These are phyloP conservation scores for Rhimphoctona megacephalus DNA, from an alignment of 2,888 invertebrate genomes.

Conservation along the genomic window DNA sequence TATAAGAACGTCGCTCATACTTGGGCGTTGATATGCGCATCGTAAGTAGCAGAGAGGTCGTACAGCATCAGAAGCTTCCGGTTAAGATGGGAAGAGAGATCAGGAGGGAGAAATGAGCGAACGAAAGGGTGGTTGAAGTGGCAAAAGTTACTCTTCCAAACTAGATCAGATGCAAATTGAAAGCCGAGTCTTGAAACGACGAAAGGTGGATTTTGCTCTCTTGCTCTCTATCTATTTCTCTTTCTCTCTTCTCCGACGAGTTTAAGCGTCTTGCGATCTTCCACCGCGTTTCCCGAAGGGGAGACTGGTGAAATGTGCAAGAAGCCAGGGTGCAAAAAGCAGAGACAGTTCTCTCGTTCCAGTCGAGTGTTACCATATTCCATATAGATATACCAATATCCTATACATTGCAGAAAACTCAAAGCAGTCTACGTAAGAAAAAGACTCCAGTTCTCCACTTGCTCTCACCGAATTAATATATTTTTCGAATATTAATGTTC, in stretches of 20 bases:
- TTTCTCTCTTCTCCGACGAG: slow-evolving; percentile 26
- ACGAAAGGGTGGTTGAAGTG: slow-evolving; percentile 49
- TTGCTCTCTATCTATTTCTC: slow-evolving; percentile 23
- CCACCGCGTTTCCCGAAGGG: slow-evolving; percentile 31
- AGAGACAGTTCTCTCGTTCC: slow-evolving; percentile 46
- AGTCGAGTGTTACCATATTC: slow-evolving; percentile 27
- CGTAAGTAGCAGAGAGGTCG: slow-evolving; percentile 26
- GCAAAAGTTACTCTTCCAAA: slow-evolving; percentile 67
- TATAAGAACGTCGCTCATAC: slow-evolving; percentile 37
- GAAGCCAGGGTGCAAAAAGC: slow-evolving; percentile 36
- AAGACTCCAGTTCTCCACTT: slow-evolving; percentile 1
- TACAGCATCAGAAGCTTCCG: slow-evolving; percentile 27
- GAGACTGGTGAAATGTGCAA: slow-evolving; percentile 17
- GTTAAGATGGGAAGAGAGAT: slow-evolving; percentile 14
- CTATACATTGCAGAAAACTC: neutral
- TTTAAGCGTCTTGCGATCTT: slow-evolving; percentile 45
- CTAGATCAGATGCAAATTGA: slow-evolving; percentile 70
- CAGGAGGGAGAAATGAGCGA: slow-evolving; percentile 27
- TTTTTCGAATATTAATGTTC: slow-evolving; percentile 59
- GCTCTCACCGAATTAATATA: slow-evolving; percentile 49
- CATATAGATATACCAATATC: slow-evolving; percentile 29
- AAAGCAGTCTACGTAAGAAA: slow-evolving; percentile 10
- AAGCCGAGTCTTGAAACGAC: slow-evolving; percentile 62
- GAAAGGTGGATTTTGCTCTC: slow-evolving; percentile 54
- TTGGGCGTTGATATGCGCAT: slow-evolving; percentile 38